Evolutionary conservation across 1,140 invertebrate genomes (phyloP), one percentile per base, ranked within the genome.

Genomic region (Schlechtendalia chinensis): DNA sequence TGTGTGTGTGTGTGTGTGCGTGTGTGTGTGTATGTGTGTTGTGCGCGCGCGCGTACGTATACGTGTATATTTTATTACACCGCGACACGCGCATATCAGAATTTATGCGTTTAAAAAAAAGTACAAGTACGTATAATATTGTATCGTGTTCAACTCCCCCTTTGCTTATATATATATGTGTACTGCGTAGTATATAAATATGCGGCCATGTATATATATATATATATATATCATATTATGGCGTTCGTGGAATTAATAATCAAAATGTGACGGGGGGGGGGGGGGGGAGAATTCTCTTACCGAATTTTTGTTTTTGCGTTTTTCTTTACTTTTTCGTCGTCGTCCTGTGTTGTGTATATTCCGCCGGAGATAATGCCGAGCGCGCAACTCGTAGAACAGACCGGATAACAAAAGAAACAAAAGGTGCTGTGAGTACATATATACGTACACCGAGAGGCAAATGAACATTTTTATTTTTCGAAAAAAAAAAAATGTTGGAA

Each of bases 61-160:
- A n/a, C n/a, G n/a, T n/a, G n/a, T n/a, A n/a, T n/a, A 6, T 29
- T 72, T 72, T 72, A 72, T 72, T 72, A 54, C 69, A 29, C 17
- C 17, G 27, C 11, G 17, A 10, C 69, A 72, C 50, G 69, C 69
- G 22, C 50, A 22, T 53, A 54, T n/a, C 69, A 29, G 53, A 53
- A 53, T 71, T 5, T 29, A 27, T 29, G 16, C 45, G 19, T 11
- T 39, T 22, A 69, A 65, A 58, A 63, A 22, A n/a, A n/a, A n/a
- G n/a, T n/a, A n/a, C n/a, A n/a, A n/a, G n/a, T n/a, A n/a, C n/a
- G n/a, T n/a, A n/a, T n/a, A n/a, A n/a, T n/a, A n/a, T n/a, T n/a
- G n/a, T n/a, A n/a, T n/a, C n/a, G n/a, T n/a, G n/a, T n/a, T n/a
- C n/a, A n/a, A n/a, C n/a, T n/a, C n/a, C n/a, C n/a, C n/a, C n/a